Evolutionary conservation across 1,140 invertebrate genomes (phyloP), one percentile per base, ranked within the genome.

Genomic region (Cydia amplana): DNA sequence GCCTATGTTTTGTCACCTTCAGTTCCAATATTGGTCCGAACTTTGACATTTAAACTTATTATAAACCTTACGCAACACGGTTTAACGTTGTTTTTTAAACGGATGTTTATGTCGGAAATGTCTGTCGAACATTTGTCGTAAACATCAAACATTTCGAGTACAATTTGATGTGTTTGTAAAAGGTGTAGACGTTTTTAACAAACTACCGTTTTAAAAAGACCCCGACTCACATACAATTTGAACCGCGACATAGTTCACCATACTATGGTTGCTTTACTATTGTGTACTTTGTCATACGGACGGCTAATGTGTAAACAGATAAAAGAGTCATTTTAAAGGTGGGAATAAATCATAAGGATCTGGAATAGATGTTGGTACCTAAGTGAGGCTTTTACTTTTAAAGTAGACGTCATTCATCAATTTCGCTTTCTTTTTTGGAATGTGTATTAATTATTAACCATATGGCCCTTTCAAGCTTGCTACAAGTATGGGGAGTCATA

Each of bases 301-400:
- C 78, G 80, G 80, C 78, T 86, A 87, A 86, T 83, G 84, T 85
- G 82, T 85, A 83, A 82, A 84, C 77, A 83, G 87, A 86, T 87
- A 87, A 83, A 70, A 87, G 76, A 74, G 80, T 80, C 79, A 82
- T 81, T 83, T 83, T 36, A 43, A 43, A 70, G 32, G 65, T 75
- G 65, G 43, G 70, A 73, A 73, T 75, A 78, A 78, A 78, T 75
- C 73, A 78, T 78, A 74, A 36, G 23, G 74, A 2, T 28, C 64
- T 75, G 32, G 18, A 55, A 75, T n/a, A 55, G 20, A 7, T 60
- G 1, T 28, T 4, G 1, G 1, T 3, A 1, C 1, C 9, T 23
- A 43, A 36, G 16, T 25, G 2, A 32, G 9, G 65, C 65, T 70
- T 70, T 70, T 70, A 70, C 65, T 67, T 67, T 67, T 70, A 18